Conservation (phyloP, 2,888 invertebrate genomes). For the Abrostola tripartita region DNA sequence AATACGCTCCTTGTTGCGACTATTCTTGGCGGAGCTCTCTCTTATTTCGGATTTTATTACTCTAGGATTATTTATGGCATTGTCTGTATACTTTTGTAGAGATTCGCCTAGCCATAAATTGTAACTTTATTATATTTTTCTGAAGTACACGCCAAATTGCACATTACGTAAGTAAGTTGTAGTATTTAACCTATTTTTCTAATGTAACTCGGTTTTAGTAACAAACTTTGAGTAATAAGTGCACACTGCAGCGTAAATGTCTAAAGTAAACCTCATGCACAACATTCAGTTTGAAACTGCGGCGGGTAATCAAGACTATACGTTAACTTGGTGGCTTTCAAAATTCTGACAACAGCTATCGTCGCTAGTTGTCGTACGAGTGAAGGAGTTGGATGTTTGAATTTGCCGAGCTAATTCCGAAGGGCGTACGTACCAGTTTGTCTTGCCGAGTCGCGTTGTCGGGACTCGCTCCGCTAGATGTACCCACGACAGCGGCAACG, state of each 20-base stretch:
- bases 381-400: constrained; percentile 69
- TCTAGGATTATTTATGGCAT: constrained; percentile 78
- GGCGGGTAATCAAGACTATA: constrained; percentile 47
- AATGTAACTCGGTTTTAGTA: not conserved
- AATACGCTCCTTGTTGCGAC: constrained; percentile 85
- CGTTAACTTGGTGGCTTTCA: constrained; percentile 50
- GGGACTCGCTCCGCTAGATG: constrained; percentile 61
- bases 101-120: constrained; percentile 60
- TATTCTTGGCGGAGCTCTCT: constrained; percentile 76
- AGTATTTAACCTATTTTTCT: constrained; percentile 2
- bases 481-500: constrained; percentile 67
- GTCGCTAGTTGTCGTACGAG: constrained; percentile 54
- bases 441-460: constrained; percentile 55
- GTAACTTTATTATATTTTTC: constrained; percentile 57
- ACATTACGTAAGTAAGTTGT: constrained; percentile 14
- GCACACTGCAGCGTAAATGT: constrained; percentile 43
- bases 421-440: constrained; percentile 60
- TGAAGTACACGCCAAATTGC: constrained; percentile 33
- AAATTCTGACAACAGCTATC: constrained; percentile 56
- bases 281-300: constrained; percentile 35
- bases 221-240: constrained; percentile 14
- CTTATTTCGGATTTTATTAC: constrained; percentile 84
- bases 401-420: constrained; percentile 75
- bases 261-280: constrained; percentile 26
- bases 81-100: constrained; percentile 64